phyloP scores from a whole-genome alignment of 2,888 invertebrate species.

The Cheilosia soror region DNA sequence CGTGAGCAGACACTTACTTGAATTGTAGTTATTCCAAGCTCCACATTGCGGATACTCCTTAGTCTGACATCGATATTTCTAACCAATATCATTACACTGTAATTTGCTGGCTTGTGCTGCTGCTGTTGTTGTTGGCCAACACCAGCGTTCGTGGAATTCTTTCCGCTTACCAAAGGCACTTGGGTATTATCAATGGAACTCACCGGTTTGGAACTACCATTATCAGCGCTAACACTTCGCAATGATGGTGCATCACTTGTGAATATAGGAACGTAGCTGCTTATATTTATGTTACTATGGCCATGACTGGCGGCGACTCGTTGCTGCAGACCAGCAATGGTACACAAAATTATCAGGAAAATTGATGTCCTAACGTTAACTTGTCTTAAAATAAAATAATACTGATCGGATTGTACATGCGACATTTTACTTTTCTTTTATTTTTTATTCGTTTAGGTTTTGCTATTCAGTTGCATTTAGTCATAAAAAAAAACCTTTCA shows the following conservation, averaged over 20 bases:
- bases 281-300: conserved; percentile 38
- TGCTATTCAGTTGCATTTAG: neutral
- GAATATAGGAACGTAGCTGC: conserved; percentile 51
- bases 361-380: conserved; percentile 20
- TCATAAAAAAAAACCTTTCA: conserved; percentile 15
- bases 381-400: conserved; percentile 43
- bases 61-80: conserved; percentile 80
- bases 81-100: conserved; percentile 80
- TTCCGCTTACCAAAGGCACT: conserved; percentile 60
- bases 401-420: conserved; percentile 50
- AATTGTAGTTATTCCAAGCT: conserved; percentile 82
- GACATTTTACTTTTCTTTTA: conserved; percentile 29
- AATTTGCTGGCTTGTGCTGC: conserved; percentile 75
- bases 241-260: conserved; percentile 25
- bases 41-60: conserved; percentile 81
- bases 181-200: conserved; percentile 47
- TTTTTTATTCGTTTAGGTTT: neutral
- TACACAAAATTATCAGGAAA: conserved; percentile 33
- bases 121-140: conserved; percentile 6
- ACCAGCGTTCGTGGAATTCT: conserved; percentile 26
- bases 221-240: conserved; percentile 15
- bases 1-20: conserved; percentile 78
- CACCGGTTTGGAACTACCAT: neutral
- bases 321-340: conserved; percentile 33
- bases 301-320: conserved; percentile 8